Evolutionary conservation across 2,797 vertebrate genomes (phyloP), one percentile per base, ranked within the genome.

Genomic region (Macropodus opercularis): DNA sequence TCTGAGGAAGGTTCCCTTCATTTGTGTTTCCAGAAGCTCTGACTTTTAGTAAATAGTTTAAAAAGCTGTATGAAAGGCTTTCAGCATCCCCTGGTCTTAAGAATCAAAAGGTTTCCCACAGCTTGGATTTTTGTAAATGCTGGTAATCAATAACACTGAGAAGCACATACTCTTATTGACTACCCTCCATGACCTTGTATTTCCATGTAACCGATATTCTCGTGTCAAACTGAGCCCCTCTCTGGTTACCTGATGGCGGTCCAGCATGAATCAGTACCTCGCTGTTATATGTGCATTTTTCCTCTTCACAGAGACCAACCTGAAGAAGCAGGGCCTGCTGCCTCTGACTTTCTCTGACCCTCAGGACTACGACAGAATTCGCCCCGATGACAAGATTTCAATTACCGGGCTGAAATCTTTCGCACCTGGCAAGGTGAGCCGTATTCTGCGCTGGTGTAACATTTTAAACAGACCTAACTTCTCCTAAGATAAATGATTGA

Each of bases 351-450:
- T 98, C 0, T 84, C 89, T 0, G 86, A 98, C 75, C 93, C 96
- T 15, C 73, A 85, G 0, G 96, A 98, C 87, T 98, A 97, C 43
- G 95, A 98, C 73, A 98, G 95, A 87, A 95, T 98, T 62, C 92
- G 91, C 61, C 95, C 96, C 0, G 96, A 96, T 69, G 96, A 98
- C 84, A 95, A 95, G 67, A 89, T 98, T 47, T 94, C 93, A 78
- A 95, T 98, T 2, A 78, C 73, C 11, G 95, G 94, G 18, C 92
- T 98, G 50, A 88, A 91, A 58, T 90, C 92, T 49, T 93, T 98
- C 2, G 61, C 83, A 17, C 95, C 95, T 0, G 95, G 95, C 85
- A 96, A 95, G 94, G 96, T 98, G 87, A 90, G 43, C 11, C 19
- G 10, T 34, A 2, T 36, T 43, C 29, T 49, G 10, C 29, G 5